These are phyloP conservation scores for Telmatherina bonti DNA, from an alignment of 2,797 vertebrate genomes.

Conservation along the genomic window DNA sequence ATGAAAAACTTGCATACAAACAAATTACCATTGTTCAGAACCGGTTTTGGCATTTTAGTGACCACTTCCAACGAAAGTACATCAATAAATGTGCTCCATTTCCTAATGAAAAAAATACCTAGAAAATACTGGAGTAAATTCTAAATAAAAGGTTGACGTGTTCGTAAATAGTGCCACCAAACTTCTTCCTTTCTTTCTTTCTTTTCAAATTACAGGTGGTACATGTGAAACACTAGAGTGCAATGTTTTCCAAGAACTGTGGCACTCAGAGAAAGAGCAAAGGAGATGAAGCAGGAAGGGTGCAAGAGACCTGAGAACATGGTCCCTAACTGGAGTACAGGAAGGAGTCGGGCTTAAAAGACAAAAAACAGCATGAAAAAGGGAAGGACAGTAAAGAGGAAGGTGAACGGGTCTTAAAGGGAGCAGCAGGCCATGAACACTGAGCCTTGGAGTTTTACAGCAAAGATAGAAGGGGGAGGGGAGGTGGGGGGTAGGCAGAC, in stretches of 20 bases:
- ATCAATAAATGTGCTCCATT: slow-evolving; percentile 37
- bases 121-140: slow-evolving; percentile 60
- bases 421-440: slow-evolving; percentile 62
- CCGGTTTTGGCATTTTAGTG: slow-evolving; percentile 63
- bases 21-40: slow-evolving; percentile 27
- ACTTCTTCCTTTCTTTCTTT: slow-evolving; percentile 6
- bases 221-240: slow-evolving; percentile 58
- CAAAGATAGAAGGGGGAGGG: slow-evolving; percentile 50
- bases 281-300: slow-evolving; percentile 2
- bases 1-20: slow-evolving; percentile 66
- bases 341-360: slow-evolving; percentile 47
- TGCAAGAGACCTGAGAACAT: slow-evolving; percentile 62
- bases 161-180: slow-evolving; percentile 33
- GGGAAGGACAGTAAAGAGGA: slow-evolving; percentile 22
- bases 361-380: slow-evolving; percentile 29
- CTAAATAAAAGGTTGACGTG: slow-evolving; percentile 51
- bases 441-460: slow-evolving; percentile 61
- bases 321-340: slow-evolving; percentile 49
- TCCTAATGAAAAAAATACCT: slow-evolving; percentile 27
- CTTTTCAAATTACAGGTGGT: slow-evolving; percentile 36
- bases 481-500: no score
- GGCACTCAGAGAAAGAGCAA: slow-evolving; percentile 57
- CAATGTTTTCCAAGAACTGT: slow-evolving; percentile 66
- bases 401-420: slow-evolving; percentile 59
- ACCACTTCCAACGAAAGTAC: slow-evolving; percentile 44